Evolutionary conservation across 1,140 invertebrate species (phyloP).

Genomic region (Mycetomoellerius zeteki): DNA sequence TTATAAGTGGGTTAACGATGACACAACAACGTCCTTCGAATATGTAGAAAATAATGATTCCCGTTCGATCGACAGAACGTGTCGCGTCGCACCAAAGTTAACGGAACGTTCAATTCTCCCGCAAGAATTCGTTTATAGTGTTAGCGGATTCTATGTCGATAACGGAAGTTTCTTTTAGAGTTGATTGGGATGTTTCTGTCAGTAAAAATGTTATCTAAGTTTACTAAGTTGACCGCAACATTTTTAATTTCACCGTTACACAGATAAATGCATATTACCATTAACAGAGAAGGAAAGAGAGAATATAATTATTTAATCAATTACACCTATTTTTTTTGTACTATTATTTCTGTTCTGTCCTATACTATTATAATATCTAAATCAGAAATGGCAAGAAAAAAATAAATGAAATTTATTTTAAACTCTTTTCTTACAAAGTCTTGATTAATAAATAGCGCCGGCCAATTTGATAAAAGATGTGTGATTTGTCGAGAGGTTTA

Average conservation of each 20-base stretch:
- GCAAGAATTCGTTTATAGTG: conserved; percentile 15
- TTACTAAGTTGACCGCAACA: too few species aligned
- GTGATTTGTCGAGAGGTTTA: neutral
- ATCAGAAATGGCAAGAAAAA: neutral
- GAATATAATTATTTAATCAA: conserved; percentile 9
- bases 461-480: conserved; percentile 7
- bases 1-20: conserved; percentile 58
- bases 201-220: neutral
- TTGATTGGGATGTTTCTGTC: neutral
- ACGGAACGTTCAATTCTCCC: conserved; percentile 23
- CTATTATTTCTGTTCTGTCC: neutral
- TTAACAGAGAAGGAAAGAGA: neutral
- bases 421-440: conserved; percentile 4
- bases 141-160: conserved; percentile 28
- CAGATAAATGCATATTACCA: neutral
- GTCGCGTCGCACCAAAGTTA: neutral
- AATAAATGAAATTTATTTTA: neutral
- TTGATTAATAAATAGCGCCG: conserved; percentile 15
- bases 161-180: conserved; percentile 39
- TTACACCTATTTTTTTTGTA: neutral
- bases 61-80: neutral
- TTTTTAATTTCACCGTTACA: conserved; percentile 22
- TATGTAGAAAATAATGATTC: conserved; percentile 43
- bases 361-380: neutral
- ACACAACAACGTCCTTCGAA: neutral